Conservation (phyloP, 1,140 invertebrate species). For the Pseudomyrmex pallidus region DNA sequence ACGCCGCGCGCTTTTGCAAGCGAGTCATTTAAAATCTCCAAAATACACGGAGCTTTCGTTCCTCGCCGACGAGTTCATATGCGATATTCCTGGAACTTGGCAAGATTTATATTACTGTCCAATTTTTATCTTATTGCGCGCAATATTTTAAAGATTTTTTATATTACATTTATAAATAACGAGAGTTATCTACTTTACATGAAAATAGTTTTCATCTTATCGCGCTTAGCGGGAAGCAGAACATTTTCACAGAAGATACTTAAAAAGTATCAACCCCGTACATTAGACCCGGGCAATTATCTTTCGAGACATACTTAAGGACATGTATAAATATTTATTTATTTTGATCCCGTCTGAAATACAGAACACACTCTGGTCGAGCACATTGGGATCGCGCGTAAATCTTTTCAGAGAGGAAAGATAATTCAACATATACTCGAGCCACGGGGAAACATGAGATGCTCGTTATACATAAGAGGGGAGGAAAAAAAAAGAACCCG, state of each 20-base stretch:
- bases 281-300: not conserved
- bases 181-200: too few species aligned
- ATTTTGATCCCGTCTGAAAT: not conserved
- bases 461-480: constrained; percentile 53
- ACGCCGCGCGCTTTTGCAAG: not conserved
- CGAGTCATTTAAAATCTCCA: not conserved
- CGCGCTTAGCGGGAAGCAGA: too few species aligned
- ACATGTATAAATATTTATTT: constrained; percentile 1
- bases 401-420: constrained; percentile 54
- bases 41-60: not conserved
- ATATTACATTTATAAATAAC: not conserved
- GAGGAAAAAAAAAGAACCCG: not conserved
- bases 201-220: too few species aligned
- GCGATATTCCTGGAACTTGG: not conserved
- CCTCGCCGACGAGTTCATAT: not conserved
- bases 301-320: not conserved
- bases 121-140: too few species aligned
- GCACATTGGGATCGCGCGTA: constrained; percentile 44
- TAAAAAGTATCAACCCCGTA: too few species aligned
- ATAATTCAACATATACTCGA: constrained; percentile 52
- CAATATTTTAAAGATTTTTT: too few species aligned
- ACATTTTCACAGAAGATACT: too few species aligned
- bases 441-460: not conserved
- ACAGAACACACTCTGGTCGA: not conserved
- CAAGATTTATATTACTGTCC: not conserved